phyloP scores from a whole-genome alignment of 2,113 vertebrate genomes.

The Sinosuthora webbiana region DNA sequence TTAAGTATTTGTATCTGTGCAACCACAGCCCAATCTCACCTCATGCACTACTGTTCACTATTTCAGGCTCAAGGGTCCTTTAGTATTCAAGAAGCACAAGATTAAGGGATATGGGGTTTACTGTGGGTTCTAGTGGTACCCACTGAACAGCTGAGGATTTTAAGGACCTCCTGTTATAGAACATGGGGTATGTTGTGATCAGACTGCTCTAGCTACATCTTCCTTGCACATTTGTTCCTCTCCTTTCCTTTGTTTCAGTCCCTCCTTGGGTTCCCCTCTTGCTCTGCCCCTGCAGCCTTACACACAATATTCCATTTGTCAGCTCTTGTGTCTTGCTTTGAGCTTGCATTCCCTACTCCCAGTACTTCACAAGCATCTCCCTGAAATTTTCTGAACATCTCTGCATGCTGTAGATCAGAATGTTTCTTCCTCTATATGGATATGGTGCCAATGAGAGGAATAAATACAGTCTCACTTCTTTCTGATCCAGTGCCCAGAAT shows the following conservation, averaged over 20 bases:
- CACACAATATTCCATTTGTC: not conserved
- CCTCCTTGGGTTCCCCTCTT: not conserved
- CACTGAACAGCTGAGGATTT: not conserved
- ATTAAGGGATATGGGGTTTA: not conserved
- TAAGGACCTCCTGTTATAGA: not conserved
- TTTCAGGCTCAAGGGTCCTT: not conserved
- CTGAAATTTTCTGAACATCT: not conserved
- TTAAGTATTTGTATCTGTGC: not conserved
- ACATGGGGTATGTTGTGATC: not conserved
- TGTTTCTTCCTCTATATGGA: not conserved
- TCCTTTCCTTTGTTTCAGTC: not conserved
- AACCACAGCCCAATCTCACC: not conserved
- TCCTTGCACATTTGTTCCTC: not conserved
- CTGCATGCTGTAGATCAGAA: not conserved
- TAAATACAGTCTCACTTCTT: not conserved
- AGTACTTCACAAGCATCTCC: not conserved
- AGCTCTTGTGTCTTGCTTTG: not conserved
- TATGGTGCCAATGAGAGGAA: not conserved
- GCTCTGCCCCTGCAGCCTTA: not conserved
- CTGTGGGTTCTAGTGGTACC: accelerated
- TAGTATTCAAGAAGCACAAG: not conserved
- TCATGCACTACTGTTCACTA: not conserved
- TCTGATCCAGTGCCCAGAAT: constrained; percentile 40
- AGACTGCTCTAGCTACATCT: not conserved
- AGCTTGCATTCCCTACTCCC: not conserved